phyloP scores from a whole-genome alignment of 2,797 vertebrate species.

The Pitangus sulphuratus region DNA sequence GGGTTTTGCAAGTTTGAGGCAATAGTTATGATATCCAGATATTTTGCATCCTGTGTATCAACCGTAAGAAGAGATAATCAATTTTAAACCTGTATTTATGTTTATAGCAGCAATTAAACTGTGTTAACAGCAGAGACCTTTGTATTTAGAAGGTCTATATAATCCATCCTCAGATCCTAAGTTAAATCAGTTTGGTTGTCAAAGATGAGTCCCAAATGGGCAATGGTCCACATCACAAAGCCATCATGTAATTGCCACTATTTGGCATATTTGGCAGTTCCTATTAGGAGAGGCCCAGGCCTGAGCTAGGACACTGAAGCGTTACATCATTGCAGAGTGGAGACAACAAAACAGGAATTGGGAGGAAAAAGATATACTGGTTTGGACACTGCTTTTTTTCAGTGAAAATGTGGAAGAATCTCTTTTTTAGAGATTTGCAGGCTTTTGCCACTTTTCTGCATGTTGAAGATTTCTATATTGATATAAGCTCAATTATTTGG shows the following conservation, averaged over 20 bases:
- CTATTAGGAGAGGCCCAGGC: background rate
- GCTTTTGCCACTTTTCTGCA: background rate
- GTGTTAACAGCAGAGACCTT: conserved; percentile 1
- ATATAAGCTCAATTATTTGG: background rate
- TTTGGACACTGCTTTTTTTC: background rate
- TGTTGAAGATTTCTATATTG: background rate
- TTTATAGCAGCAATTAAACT: conserved; percentile 16
- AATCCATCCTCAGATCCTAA: background rate
- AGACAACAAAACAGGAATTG: background rate
- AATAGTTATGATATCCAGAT: background rate
- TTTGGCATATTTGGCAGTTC: conserved; percentile 52
- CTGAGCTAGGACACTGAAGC: conserved; percentile 6
- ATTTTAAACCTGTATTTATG: background rate
- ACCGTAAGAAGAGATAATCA: background rate
- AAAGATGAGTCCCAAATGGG: conserved; percentile 6
- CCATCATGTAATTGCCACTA: conserved; percentile 29
- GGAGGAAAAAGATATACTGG: background rate
- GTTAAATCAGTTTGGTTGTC: conserved; percentile 38
- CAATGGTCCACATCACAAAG: conserved; percentile 44
- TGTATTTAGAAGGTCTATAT: background rate
- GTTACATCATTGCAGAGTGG: background rate
- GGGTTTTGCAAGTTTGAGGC: background rate
- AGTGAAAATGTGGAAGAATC: background rate
- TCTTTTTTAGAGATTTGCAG: background rate
- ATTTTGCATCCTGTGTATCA: background rate